Percentiles rank a stretch among this genome's conserved stretches.
phyloP scores from a whole-genome alignment of 23 tunicate species.

The Ciona savignyi region DNA sequence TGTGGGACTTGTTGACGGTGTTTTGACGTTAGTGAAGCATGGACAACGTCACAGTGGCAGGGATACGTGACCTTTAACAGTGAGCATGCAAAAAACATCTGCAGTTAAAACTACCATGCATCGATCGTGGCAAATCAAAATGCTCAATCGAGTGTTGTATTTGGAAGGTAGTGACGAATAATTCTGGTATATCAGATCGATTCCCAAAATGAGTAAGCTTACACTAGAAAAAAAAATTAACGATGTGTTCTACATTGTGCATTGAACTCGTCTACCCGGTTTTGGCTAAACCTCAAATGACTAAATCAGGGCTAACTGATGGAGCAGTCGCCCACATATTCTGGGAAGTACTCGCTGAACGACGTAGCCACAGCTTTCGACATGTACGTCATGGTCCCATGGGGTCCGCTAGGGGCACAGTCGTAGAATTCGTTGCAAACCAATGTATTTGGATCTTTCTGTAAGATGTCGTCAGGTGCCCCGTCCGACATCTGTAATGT shows the following conservation, averaged over 20 bases:
- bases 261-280: too few species aligned
- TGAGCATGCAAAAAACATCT: too few species aligned
- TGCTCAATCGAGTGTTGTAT: too few species aligned
- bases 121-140: too few species aligned
- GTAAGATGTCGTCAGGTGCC: conserved; percentile 37
- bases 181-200: too few species aligned
- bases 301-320: conserved; percentile 27
- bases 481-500: conserved; percentile 39
- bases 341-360: conserved; percentile 46
- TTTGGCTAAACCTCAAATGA: too few species aligned
- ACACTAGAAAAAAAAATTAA: too few species aligned
- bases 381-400: conserved; percentile 92
- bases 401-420: conserved; percentile 92
- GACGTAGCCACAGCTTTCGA: conserved; percentile 57
- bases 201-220: too few species aligned
- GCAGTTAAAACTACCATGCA: too few species aligned
- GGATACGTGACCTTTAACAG: neutral
- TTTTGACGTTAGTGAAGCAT: neutral
- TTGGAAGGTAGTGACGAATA: too few species aligned
- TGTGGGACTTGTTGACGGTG: neutral
- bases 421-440: conserved; percentile 87
- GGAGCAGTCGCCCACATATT: conserved; percentile 60
- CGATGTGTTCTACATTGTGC: too few species aligned
- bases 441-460: conserved; percentile 28
- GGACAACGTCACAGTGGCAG: neutral